Evolutionary conservation across 2,797 vertebrate species (phyloP).

Genomic region (Pipistrellus pygmaeus): DNA sequence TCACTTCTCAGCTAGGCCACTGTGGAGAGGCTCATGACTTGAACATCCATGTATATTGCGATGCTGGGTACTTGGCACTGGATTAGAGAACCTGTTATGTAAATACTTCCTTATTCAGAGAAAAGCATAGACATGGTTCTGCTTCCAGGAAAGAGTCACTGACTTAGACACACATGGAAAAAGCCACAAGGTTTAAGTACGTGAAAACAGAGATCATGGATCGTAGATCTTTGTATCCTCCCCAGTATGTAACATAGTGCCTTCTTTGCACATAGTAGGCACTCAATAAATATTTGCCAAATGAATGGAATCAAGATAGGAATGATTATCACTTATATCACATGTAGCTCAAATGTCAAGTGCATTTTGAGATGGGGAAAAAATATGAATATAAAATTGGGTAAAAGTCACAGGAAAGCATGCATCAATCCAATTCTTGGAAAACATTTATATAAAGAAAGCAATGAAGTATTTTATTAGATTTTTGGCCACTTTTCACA

Average conservation of each 20-base stretch:
- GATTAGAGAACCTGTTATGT: neutral
- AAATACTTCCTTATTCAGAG: slow-evolving; percentile 14
- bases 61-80: neutral
- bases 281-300: neutral
- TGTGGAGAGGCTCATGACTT: neutral
- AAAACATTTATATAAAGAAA: neutral
- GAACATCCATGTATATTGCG: neutral
- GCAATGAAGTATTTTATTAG: neutral
- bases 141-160: neutral
- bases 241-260: neutral
- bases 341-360: neutral
- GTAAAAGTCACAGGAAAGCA: neutral
- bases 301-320: neutral
- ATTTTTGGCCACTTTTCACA: neutral
- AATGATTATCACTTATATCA: neutral
- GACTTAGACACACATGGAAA: neutral
- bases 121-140: neutral
- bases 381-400: neutral
- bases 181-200: neutral
- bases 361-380: neutral
- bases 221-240: neutral
- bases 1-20: neutral
- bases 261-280: neutral
- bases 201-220: neutral
- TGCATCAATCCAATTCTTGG: neutral